These are phyloP conservation scores for Periophthalmus modestus DNA, from an alignment of 2,113 vertebrate genomes.

Conservation along the genomic window DNA sequence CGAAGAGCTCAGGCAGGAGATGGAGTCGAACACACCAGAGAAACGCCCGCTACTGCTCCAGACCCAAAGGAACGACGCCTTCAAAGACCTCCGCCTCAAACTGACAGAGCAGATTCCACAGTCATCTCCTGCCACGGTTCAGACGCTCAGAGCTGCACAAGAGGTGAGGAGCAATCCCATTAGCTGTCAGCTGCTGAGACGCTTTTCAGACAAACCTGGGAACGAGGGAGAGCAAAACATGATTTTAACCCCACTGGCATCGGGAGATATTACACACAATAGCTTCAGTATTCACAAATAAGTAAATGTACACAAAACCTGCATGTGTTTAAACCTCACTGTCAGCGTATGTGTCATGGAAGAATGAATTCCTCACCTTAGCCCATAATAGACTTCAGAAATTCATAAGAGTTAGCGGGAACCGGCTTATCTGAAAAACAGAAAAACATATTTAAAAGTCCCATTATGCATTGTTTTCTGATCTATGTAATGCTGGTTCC, in stretches of 20 bases:
- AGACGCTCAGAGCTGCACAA: slow-evolving; percentile 35
- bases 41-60: slow-evolving; percentile 46
- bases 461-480: too few species aligned
- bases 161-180: slow-evolving; percentile 69
- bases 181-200: slow-evolving; percentile 63
- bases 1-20: slow-evolving; percentile 40
- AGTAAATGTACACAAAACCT: slow-evolving; percentile 18
- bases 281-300: slow-evolving; percentile 35
- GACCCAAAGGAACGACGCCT: slow-evolving; percentile 64
- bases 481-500: too few species aligned
- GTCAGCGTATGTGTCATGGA: neutral
- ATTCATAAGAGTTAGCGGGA: slow-evolving; percentile 2
- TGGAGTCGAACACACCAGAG: slow-evolving; percentile 55
- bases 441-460: neutral
- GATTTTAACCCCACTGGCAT: slow-evolving; percentile 70
- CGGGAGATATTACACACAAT: slow-evolving; percentile 54
- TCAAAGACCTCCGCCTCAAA: slow-evolving; percentile 59
- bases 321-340: neutral
- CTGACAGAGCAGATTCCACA: slow-evolving; percentile 67
- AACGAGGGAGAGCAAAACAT: slow-evolving; percentile 69
- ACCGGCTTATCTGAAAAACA: neutral
- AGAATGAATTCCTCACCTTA: neutral
- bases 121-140: slow-evolving; percentile 65
- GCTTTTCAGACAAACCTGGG: slow-evolving; percentile 60
- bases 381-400: neutral